Base-by-base conservation (phyloP, 2,888 invertebrate genomes). In the Aleiodes testaceus region DNA sequence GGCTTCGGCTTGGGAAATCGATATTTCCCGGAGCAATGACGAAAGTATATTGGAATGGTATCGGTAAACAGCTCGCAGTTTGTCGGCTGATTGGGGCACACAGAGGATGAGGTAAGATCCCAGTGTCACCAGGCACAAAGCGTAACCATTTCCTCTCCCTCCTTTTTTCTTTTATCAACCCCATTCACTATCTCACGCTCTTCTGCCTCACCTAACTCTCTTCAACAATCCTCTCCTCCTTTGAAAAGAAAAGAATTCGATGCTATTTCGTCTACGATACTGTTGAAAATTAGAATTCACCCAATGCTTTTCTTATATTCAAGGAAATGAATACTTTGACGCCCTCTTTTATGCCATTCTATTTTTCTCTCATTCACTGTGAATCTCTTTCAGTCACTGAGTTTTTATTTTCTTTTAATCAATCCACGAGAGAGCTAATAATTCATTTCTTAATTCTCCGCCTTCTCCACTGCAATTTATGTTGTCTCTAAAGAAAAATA, bases 1-100 rank as follows among this genome's bases (percentile, higher is more conserved):
- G 72, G 70, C 47, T 66, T 70, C 30, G 63, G 52, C 20, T 12
- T 30, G 26, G 49, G 72, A 74, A 73, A 76, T 74, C 73, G 73
- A 76, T 73, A 74, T 74, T 70, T 73, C 50, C 53, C 66, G 68
- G 16, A 72, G 67, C 64, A 69, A 74, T 72, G 74, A 72, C 70
- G 72, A 70, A 65, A 66, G 67, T 66, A 70, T 74, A 74, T 75
- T 68, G 73, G 47, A 67, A 70, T 55, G 66, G 72, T 74, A 72
- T 75, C 73, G 70, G 73, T 73, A 74, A 76, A 72, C 73, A 70
- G 73, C 71, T 74, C 68, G 72, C 70, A 73, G 72, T 69, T 73
- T 74, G 63, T 66, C 53, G 66, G 47, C 68, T 73, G 76, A 76
- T 73, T 74, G 73, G 68, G 71, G 50, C 66, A 49, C 66, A 68